A percentile compares a stretch with the other conserved stretches of the same genome.
These are phyloP conservation scores for Hoplostethus mediterraneus DNA, from an alignment of 2,797 vertebrate species.

Conservation along the genomic window DNA sequence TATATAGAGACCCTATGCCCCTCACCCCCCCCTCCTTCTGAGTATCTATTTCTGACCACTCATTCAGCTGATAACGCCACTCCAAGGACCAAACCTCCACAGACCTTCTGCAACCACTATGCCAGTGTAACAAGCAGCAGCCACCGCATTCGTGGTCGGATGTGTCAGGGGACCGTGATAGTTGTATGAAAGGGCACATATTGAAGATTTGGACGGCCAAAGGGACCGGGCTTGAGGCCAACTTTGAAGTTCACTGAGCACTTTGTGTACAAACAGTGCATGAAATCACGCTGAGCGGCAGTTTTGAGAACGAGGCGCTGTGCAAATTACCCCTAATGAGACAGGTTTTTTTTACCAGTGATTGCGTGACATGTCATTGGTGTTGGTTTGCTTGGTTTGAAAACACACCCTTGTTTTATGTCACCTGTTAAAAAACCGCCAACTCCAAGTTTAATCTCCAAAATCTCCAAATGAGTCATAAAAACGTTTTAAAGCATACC, in stretches of 20 bases:
- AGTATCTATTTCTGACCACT: slow-evolving; percentile 29
- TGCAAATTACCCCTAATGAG: slow-evolving; percentile 39
- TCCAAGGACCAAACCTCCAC: slow-evolving; percentile 6
- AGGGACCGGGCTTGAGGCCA: slow-evolving; percentile 41
- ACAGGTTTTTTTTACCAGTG: slow-evolving; percentile 3
- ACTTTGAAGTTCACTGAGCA: slow-evolving; percentile 60
- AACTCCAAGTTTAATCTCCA: not conserved
- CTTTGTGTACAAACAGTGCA: slow-evolving; percentile 72
- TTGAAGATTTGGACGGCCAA: slow-evolving; percentile 48
- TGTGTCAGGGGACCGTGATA: slow-evolving; percentile 3
- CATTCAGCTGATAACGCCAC: slow-evolving; percentile 15
- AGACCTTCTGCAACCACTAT: slow-evolving; percentile 1
- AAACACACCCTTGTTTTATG: not conserved
- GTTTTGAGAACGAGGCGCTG: slow-evolving; percentile 26
- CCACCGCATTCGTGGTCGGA: not conserved
- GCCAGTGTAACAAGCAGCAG: slow-evolving; percentile 2
- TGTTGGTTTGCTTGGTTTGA: not conserved
- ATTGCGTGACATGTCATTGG: not conserved
- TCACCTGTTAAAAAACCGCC: not conserved
- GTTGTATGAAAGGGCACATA: slow-evolving; percentile 26
- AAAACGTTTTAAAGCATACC: not conserved
- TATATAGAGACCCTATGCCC: not conserved
- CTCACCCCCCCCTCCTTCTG: not conserved
- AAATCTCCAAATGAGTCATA: not conserved
- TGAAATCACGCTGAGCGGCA: slow-evolving; percentile 58